Conservation (phyloP, 2,113 vertebrate genomes). For the Pavo muticus region DNA sequence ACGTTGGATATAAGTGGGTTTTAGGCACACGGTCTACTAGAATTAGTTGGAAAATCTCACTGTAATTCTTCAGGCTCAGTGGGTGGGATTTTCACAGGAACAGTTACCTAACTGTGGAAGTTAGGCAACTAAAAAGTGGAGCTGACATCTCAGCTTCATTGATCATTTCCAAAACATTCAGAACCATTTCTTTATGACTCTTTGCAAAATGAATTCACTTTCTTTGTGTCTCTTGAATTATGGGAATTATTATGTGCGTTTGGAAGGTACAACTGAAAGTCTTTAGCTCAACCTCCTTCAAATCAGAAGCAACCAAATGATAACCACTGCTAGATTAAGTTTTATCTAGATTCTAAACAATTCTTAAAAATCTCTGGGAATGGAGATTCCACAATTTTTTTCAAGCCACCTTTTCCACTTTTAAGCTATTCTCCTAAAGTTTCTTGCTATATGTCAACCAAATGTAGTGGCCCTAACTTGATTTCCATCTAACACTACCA, state of each 20-base stretch:
- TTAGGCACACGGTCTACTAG: background rate
- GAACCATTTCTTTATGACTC: background rate
- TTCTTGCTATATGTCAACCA: background rate
- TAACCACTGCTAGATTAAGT: background rate
- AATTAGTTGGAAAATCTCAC: conserved; percentile 5
- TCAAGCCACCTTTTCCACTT: background rate
- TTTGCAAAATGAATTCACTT: background rate
- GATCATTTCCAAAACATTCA: background rate
- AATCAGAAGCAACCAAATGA: background rate
- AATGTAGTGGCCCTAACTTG: background rate
- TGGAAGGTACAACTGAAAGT: background rate
- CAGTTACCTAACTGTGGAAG: background rate
- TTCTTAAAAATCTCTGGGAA: background rate
- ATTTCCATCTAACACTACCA: background rate
- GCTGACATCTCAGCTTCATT: background rate
- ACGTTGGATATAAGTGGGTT: background rate
- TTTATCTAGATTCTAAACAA: background rate
- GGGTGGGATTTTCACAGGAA: background rate
- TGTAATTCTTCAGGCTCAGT: background rate
- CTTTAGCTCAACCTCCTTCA: background rate
- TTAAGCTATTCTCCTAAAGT: background rate
- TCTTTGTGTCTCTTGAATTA: background rate
- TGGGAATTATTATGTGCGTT: background rate
- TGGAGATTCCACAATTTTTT: background rate
- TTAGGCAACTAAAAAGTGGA: background rate